Evolutionary conservation across 2,888 invertebrate species (phyloP), one percentile per base, ranked within the genome.

Genomic region (Mythimna ferrago): DNA sequence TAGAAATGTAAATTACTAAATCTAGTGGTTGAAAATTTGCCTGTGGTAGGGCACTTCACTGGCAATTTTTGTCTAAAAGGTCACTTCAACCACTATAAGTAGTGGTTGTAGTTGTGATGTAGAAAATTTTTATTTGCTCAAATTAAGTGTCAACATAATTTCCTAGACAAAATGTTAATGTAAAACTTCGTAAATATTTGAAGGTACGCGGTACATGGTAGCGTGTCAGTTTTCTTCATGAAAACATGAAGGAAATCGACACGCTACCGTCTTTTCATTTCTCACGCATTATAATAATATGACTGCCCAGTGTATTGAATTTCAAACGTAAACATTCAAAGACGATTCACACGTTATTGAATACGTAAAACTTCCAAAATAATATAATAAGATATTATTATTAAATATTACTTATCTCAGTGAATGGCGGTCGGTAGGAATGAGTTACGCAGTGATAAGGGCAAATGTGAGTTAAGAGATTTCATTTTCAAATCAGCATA

Each of bases 361-460:
- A 51, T 38, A 10, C 16, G 48, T 19, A 48, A 57, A 71, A 41
- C 26, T 71, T 41, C 32, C 41, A 44, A 53, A 69, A 61, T 44
- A 6, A 32, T 16, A 53, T 44, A 72, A 35, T 6, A 44, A 72
- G 16, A 41, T 16, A 48, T 35, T 19, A 48, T 35, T 9, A 41
- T 32, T 41, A 61, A 44, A 26, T 54, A 35, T 61, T 53, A 41
- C 1, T 14, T 61, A n/a, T 51, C 6, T 1, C 16, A 38, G 0
- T 51, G 58, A 56, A 44, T 53, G 48, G 48, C 35, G 11, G 16
- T 26, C 26, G 26, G 26, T 26, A 14, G 5, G 54, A 57, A 57
- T 48, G 19, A 53, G 44, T 32, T 61, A 61, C n/a, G n/a, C 53
- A 54, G 53, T 61, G 60, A 70, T 44, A 76, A 62, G 32, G 21